Base-by-base conservation (phyloP, 2,113 vertebrate species). In the Ochotona princeps region DNA sequence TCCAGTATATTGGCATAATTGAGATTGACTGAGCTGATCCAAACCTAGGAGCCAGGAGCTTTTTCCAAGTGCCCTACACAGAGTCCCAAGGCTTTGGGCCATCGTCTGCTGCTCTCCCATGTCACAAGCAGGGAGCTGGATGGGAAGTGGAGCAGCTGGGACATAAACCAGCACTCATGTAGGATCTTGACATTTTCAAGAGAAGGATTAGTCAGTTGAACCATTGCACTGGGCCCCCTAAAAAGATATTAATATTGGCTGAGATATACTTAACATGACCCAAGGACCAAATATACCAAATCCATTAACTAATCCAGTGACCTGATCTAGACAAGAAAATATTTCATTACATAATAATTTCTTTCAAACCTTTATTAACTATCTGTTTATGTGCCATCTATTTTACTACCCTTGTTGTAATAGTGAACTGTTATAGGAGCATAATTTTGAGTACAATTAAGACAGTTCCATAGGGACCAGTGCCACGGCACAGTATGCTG, bases 361-460 rank as follows among this genome's bases (percentile, higher is more conserved):
- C 26, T 90, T 44, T 67, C 61, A 69, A 65, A 54, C 2, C 82
- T 26, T 54, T 78, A 75, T 17, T 69, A 82, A 86, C 30, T 65
- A 69, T 17, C 30, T 78, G 57, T 32, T 32, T 61, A 61, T 12
- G 17, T 69, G 61, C 51, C 35, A 2, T 44, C 2, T 30, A 49
- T 79, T 76, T 70, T 75, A 78, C 26, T 74, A 10, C n/a, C 8
- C 4, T 7, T 89, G 17, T 9, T 70, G 30, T 23, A 54, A 83
- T 44, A 94, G 44, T 49, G 20, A 74, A 91, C 65, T 65, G 2
- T 25, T 79, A 3, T 75, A 47, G 32, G 32, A 49, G 4, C 32
- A 67, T 54, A 85, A 89, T 79, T 23, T 25, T 38, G 54, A 81
- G 66, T 70, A 96, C 25, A 87, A 65, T 89, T 20, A 65, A 84